These are phyloP conservation scores for Phaetusa simplex DNA, from an alignment of 2,113 vertebrate species.

Conservation along the genomic window DNA sequence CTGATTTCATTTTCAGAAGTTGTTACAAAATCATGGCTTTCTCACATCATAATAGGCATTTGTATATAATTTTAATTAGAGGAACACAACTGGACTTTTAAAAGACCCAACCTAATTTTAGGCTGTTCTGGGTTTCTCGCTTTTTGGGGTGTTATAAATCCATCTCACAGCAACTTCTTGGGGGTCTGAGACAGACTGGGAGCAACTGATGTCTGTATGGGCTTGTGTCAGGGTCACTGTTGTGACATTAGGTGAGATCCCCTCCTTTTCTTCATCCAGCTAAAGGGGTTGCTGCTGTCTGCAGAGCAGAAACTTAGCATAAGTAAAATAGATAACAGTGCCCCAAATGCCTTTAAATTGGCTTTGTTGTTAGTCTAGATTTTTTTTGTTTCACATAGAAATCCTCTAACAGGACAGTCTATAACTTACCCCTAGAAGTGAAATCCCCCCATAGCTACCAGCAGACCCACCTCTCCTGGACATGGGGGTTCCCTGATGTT, in stretches of 20 bases:
- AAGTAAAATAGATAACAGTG: neutral
- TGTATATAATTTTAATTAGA: neutral
- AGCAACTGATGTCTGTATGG: neutral
- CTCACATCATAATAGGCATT: neutral
- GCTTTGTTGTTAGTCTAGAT: neutral
- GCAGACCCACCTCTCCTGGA: neutral
- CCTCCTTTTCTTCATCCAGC: neutral
- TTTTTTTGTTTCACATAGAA: neutral
- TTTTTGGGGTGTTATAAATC: neutral
- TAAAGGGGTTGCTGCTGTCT: neutral
- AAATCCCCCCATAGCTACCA: neutral
- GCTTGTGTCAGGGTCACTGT: neutral
- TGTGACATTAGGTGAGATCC: neutral
- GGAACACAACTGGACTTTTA: neutral
- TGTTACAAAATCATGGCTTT: neutral
- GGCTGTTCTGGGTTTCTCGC: neutral
- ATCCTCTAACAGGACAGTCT: neutral
- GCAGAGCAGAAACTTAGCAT: neutral
- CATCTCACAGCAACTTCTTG: neutral
- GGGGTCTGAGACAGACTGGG: neutral
- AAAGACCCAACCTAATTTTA: neutral
- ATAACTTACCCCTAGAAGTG: neutral
- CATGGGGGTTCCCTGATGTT: fast-evolving
- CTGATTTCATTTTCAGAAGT: neutral
- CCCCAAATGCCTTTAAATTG: neutral